Evolutionary conservation across 1,140 invertebrate species (phyloP).

Genomic region (Myzus persicae): DNA sequence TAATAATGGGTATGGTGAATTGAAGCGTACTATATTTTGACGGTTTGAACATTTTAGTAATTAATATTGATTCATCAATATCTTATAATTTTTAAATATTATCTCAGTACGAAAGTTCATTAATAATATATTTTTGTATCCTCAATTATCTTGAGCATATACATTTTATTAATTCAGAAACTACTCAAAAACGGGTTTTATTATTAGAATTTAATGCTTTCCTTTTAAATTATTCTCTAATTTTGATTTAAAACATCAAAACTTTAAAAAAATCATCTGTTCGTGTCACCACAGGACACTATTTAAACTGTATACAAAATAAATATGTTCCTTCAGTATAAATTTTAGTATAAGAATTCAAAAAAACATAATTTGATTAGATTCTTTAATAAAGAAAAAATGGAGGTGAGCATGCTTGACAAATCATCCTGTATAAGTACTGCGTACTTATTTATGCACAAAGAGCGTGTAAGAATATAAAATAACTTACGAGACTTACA

Average conservation of each 20-base stretch:
- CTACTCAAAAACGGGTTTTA: too few species aligned
- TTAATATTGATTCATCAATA: not conserved
- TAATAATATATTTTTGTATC: not conserved
- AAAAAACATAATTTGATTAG: not conserved
- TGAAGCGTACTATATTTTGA: too few species aligned
- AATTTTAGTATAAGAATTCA: not conserved
- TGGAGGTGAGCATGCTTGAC: not conserved
- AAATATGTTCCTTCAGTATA: not conserved
- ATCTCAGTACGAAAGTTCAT: not conserved
- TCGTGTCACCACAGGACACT: not conserved
- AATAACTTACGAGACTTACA: slow-evolving; percentile 1
- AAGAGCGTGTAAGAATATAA: not conserved
- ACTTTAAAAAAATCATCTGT: not conserved
- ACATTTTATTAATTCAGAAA: not conserved
- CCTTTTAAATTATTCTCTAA: not conserved
- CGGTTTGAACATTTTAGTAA: not conserved
- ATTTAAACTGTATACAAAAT: not conserved
- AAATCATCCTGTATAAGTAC: not conserved
- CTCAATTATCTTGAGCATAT: not conserved
- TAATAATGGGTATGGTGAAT: not conserved
- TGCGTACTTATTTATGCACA: not conserved
- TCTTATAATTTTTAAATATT: not conserved
- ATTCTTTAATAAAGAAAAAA: not conserved
- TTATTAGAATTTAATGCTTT: too few species aligned
- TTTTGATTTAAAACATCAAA: not conserved